Conservation (phyloP, 2,797 vertebrate genomes). For the Sciaenops ocellatus region DNA sequence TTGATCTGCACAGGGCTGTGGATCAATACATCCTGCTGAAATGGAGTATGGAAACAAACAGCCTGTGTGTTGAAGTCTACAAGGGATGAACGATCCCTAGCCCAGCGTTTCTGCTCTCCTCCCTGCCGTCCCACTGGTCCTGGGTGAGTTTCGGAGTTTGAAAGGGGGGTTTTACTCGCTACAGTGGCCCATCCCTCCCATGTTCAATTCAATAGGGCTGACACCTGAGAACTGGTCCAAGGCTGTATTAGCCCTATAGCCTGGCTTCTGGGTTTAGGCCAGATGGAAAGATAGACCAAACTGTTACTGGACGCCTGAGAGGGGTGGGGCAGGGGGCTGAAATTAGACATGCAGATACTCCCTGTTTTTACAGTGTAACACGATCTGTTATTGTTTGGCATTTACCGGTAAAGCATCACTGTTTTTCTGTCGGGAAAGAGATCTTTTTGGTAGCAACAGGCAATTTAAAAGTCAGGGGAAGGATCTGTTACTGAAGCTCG, state of each 20-base stretch:
- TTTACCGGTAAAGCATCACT: slow-evolving; percentile 37
- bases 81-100: slow-evolving; percentile 36
- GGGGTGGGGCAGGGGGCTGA: slow-evolving; percentile 29
- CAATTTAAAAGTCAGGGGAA: slow-evolving; percentile 47
- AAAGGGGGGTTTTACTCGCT: slow-evolving; percentile 39
- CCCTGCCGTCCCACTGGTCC: slow-evolving; percentile 42
- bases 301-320: slow-evolving; percentile 53
- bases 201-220: slow-evolving; percentile 71
- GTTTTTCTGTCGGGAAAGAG: slow-evolving; percentile 42
- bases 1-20: slow-evolving; percentile 21
- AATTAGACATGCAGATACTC: slow-evolving; percentile 59
- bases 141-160: slow-evolving; percentile 56
- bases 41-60: slow-evolving; percentile 64
- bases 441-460: slow-evolving; percentile 42
- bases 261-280: slow-evolving; percentile 53
- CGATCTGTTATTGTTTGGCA: slow-evolving; percentile 58
- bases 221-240: slow-evolving; percentile 67
- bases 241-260: slow-evolving; percentile 51
- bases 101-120: slow-evolving; percentile 30
- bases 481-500: slow-evolving; percentile 58
- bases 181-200: slow-evolving; percentile 34
- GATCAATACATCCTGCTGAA: slow-evolving; percentile 74
- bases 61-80: slow-evolving; percentile 43
- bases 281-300: slow-evolving; percentile 60
- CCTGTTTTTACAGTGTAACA: slow-evolving; percentile 49